phyloP scores from a whole-genome alignment of 2,797 vertebrate species.

The Ataeniobius toweri region DNA sequence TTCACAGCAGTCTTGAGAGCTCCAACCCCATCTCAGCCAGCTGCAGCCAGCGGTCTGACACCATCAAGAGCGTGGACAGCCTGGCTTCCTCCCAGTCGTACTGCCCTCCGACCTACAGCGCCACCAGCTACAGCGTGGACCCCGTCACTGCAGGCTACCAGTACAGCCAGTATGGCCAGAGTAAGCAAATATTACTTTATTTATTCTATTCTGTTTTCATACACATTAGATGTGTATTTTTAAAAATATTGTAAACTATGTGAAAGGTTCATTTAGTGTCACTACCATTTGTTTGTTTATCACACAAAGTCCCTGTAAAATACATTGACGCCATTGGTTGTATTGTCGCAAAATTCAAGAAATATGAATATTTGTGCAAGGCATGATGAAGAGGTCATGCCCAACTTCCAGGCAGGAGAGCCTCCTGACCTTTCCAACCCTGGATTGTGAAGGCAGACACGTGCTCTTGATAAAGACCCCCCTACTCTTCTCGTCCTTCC shows the following conservation, averaged over 20 bases:
- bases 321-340: not conserved
- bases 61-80: constrained; percentile 96
- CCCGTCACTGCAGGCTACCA: constrained; percentile 95
- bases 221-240: not conserved
- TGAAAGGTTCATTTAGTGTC: not conserved
- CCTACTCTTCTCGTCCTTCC: constrained; percentile 59
- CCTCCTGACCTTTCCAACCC: constrained; percentile 79
- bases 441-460: constrained; percentile 83
- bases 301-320: not conserved
- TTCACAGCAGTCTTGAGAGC: constrained; percentile 91
- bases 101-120: constrained; percentile 96
- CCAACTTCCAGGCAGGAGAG: constrained; percentile 57
- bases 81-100: constrained; percentile 95
- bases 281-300: not conserved
- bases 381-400: constrained; percentile 36
- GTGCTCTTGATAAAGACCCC: constrained; percentile 95
- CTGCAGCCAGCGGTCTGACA: constrained; percentile 95
- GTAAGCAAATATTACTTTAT: constrained; percentile 79
- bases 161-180: constrained; percentile 96
- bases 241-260: not conserved
- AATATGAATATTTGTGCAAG: not conserved
- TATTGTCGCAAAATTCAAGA: not conserved
- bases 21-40: constrained; percentile 95
- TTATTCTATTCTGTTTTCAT: not conserved
- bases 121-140: constrained; percentile 97